These are phyloP conservation scores for Rhinopomastus cyanomelas DNA, from an alignment of 2,113 vertebrate genomes.

Conservation along the genomic window DNA sequence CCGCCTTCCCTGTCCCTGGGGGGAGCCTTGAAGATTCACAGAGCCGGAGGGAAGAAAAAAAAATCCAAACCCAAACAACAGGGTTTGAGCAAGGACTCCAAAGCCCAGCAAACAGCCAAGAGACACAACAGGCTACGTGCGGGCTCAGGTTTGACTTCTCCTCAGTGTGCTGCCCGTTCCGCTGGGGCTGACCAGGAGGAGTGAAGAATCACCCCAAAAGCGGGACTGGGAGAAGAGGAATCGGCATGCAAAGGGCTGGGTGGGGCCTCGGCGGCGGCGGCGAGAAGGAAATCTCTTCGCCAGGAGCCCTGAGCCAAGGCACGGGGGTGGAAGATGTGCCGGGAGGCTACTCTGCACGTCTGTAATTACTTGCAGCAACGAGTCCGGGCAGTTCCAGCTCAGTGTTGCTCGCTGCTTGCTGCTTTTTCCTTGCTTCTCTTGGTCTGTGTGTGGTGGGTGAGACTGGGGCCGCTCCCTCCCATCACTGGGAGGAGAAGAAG, in stretches of 20 bases:
- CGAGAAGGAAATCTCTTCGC: background rate
- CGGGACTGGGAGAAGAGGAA: background rate
- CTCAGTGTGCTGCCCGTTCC: too few relatives aligned
- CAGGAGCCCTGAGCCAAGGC: background rate
- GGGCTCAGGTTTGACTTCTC: too few relatives aligned
- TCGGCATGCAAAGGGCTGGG: background rate
- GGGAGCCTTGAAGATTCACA: too few relatives aligned
- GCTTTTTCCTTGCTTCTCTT: background rate
- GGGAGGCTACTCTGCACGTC: conserved; percentile 26
- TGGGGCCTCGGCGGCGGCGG: background rate
- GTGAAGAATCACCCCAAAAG: too few relatives aligned
- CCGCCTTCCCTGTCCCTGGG: too few relatives aligned
- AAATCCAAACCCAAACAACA: too few relatives aligned
- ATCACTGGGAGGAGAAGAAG: conserved; percentile 66
- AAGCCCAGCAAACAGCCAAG: too few relatives aligned
- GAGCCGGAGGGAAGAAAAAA: too few relatives aligned
- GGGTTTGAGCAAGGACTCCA: too few relatives aligned
- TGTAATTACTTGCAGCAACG: conserved; percentile 62
- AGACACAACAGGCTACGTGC: too few relatives aligned
- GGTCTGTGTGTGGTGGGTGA: too few relatives aligned
- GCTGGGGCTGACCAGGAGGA: too few relatives aligned
- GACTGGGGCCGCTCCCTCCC: conserved; percentile 65
- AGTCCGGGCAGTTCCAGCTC: conserved; percentile 72
- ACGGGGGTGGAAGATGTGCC: conserved; percentile 39
- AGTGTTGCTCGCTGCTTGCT: conserved; percentile 33